Percentiles rank a stretch among this genome's conserved stretches.
These are phyloP conservation scores for Pseudachorutes palmiensis DNA, from an alignment of 1,140 invertebrate genomes.

Conservation along the genomic window DNA sequence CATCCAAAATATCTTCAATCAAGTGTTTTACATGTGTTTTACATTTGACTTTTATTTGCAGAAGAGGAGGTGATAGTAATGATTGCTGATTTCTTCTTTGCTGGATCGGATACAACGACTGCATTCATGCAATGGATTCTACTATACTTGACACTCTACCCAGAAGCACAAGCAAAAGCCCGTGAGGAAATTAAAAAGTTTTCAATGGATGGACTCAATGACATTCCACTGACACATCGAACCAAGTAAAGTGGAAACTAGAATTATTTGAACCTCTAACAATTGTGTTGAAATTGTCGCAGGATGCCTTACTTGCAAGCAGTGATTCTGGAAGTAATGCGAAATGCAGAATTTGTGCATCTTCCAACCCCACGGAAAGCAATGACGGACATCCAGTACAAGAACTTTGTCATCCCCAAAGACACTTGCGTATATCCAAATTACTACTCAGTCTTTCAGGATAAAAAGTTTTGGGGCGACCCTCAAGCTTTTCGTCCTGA, in stretches of 20 bases:
- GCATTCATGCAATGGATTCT: not conserved
- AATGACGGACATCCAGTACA: not conserved
- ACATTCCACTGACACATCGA: not conserved
- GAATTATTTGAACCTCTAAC: too few relatives aligned
- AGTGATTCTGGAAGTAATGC: not conserved
- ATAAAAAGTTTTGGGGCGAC: conserved; percentile 9
- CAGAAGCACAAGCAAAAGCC: not conserved
- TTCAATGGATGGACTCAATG: not conserved
- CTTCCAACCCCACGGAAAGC: not conserved
- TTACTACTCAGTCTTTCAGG: not conserved
- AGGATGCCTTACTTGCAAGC: conserved; percentile 6
- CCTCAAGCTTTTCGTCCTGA: not conserved
- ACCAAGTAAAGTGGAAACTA: not conserved
- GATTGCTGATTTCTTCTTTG: conserved; percentile 6
- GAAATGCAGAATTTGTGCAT: not conserved
- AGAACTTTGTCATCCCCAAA: not conserved
- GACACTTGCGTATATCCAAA: conserved; percentile 2
- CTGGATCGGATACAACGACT: conserved; percentile 5
- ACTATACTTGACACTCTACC: not conserved
- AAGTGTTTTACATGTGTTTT: not conserved
- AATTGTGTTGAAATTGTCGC: too few relatives aligned
- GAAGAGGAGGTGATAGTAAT: not conserved
- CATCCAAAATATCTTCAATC: not conserved
- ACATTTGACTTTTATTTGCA: not conserved
- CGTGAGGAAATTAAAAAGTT: not conserved